phyloP scores from a whole-genome alignment of 2,888 invertebrate species.

The Lasioglossum figueresi region DNA sequence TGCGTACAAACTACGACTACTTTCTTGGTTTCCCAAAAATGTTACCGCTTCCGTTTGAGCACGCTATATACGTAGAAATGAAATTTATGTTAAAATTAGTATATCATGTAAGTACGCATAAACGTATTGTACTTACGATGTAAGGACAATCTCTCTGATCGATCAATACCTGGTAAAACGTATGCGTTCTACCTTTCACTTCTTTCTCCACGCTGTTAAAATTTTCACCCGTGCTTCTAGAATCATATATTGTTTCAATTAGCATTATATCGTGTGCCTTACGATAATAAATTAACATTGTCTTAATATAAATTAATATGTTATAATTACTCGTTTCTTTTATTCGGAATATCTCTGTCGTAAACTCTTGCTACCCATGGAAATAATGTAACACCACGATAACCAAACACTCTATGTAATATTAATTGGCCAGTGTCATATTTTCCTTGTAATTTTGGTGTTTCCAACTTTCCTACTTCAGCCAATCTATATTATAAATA shows the following conservation, averaged over 20 bases:
- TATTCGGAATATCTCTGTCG: slow-evolving; percentile 93
- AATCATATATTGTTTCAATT: slow-evolving; percentile 26
- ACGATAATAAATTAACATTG: neutral
- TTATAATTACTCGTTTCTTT: slow-evolving; percentile 85
- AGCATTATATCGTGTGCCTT: neutral
- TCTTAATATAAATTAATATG: slow-evolving; percentile 8
- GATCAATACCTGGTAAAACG: slow-evolving; percentile 98
- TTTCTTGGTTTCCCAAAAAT: slow-evolving; percentile 97
- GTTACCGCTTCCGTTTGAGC: slow-evolving; percentile 99
- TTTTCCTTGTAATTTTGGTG: slow-evolving; percentile 93
- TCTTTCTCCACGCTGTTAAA: slow-evolving; percentile 89
- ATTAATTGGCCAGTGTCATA: slow-evolving; percentile 98
- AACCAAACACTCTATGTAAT: slow-evolving; percentile 98
- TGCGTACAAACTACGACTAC: slow-evolving; percentile 96
- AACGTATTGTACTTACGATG: slow-evolving; percentile 89
- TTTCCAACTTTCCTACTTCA: slow-evolving; percentile 96
- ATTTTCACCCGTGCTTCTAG: slow-evolving; percentile 77
- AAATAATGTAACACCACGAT: slow-evolving; percentile 97
- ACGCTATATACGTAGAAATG: slow-evolving; percentile 86
- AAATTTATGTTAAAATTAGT: neutral
- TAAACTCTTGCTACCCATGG: slow-evolving; percentile 98
- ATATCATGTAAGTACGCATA: neutral
- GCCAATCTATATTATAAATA: slow-evolving; percentile 89
- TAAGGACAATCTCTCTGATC: slow-evolving; percentile 98
- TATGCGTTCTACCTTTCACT: slow-evolving; percentile 95